Conservation (phyloP, 2,888 invertebrate genomes). For the Trachelus iudaicus region DNA sequence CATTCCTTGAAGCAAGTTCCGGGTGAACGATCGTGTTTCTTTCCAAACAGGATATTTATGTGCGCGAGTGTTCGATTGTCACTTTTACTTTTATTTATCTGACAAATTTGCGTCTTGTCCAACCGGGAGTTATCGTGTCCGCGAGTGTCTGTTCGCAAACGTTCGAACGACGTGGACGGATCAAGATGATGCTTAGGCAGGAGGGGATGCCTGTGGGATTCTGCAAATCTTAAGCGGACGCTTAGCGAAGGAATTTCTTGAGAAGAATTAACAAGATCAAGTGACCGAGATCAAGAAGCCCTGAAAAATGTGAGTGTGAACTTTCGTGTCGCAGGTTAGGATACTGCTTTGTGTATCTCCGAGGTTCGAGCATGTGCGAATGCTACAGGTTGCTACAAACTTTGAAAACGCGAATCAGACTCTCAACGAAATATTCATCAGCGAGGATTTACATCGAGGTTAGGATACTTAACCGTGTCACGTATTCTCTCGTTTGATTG, state of each 20-base stretch:
- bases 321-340: background rate
- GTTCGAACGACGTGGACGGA: background rate
- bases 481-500: background rate
- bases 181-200: background rate
- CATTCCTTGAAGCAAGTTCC: background rate
- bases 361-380: background rate
- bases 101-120: background rate
- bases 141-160: background rate
- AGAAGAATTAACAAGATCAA: constrained; percentile 37
- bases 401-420: background rate
- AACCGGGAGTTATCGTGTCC: background rate
- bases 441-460: background rate
- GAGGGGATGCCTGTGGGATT: background rate
- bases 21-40: background rate
- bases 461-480: background rate
- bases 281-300: constrained; percentile 52
- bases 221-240: background rate
- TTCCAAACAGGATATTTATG: background rate
- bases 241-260: background rate
- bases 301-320: constrained; percentile 50
- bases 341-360: background rate
- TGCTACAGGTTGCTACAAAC: background rate
- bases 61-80: background rate
- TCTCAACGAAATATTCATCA: background rate
- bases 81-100: background rate